These are phyloP conservation scores for Iselma pallidipennis DNA, from an alignment of 2,888 invertebrate species.

Conservation along the genomic window DNA sequence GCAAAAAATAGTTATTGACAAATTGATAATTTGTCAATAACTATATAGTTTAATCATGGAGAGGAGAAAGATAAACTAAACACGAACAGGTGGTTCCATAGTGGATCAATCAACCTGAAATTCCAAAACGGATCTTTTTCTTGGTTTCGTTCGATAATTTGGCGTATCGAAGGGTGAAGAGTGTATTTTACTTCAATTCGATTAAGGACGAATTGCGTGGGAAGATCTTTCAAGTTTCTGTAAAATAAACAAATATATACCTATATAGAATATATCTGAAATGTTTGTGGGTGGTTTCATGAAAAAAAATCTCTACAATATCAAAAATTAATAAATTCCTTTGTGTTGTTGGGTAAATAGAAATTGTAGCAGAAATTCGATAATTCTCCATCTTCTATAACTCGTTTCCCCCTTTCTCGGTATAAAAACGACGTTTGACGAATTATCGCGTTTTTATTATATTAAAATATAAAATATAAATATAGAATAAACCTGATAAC, in stretches of 20 bases:
- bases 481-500: no score
- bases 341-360: no score
- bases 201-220: slow-evolving; percentile 18
- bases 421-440: no score
- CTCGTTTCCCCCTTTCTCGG: no score
- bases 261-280: no score
- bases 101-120: background rate
- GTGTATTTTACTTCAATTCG: background rate
- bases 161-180: background rate
- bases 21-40: no score
- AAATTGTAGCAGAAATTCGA: no score
- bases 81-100: background rate
- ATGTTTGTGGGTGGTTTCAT: background rate
- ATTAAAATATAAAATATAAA: no score
- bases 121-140: background rate
- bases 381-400: no score
- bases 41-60: background rate
- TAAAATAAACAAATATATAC: slow-evolving; percentile 1
- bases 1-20: background rate
- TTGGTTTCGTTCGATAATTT: background rate
- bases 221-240: slow-evolving; percentile 8
- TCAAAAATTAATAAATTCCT: no score
- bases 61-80: no score
- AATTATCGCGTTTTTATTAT: no score
- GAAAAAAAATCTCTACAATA: slow-evolving; percentile 7